These are phyloP conservation scores for Gila robusta DNA, from an alignment of 2,797 vertebrate species.

Conservation along the genomic window DNA sequence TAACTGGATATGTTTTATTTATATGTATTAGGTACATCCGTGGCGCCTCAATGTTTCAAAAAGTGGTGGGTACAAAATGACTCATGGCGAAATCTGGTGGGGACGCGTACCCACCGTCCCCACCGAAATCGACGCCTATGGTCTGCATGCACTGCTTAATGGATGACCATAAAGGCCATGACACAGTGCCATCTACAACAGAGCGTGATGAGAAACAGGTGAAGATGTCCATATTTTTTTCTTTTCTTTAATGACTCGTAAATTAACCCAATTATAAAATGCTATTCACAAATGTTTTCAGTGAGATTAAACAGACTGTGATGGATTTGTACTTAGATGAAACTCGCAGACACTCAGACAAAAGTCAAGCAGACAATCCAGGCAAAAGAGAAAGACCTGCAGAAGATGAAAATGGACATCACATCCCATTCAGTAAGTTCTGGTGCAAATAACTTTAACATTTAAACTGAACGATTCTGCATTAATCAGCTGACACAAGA, in stretches of 20 bases:
- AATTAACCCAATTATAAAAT: background rate
- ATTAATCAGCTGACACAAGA: background rate
- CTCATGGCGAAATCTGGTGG: no score
- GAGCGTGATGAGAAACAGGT: slow-evolving; percentile 60
- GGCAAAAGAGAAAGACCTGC: slow-evolving; percentile 35
- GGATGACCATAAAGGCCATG: slow-evolving; percentile 58
- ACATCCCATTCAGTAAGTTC: slow-evolving; percentile 33
- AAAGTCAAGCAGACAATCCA: slow-evolving; percentile 24
- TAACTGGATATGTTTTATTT: no score
- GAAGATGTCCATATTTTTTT: background rate
- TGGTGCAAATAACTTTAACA: background rate
- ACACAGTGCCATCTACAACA: slow-evolving; percentile 39
- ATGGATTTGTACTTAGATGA: slow-evolving; percentile 23
- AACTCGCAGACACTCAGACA: slow-evolving; percentile 6
- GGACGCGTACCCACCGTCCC: no score
- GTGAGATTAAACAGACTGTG: background rate
- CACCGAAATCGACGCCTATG: no score
- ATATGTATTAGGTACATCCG: no score
- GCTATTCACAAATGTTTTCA: background rate
- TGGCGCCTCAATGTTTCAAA: no score
- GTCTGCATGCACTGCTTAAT: slow-evolving; percentile 58
- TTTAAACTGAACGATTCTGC: background rate
- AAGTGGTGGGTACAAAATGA: no score
- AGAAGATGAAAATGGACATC: slow-evolving; percentile 18
- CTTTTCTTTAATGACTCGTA: background rate